Base-by-base conservation (phyloP, 2,888 invertebrate species). In the Latrodectus hesperus region DNA sequence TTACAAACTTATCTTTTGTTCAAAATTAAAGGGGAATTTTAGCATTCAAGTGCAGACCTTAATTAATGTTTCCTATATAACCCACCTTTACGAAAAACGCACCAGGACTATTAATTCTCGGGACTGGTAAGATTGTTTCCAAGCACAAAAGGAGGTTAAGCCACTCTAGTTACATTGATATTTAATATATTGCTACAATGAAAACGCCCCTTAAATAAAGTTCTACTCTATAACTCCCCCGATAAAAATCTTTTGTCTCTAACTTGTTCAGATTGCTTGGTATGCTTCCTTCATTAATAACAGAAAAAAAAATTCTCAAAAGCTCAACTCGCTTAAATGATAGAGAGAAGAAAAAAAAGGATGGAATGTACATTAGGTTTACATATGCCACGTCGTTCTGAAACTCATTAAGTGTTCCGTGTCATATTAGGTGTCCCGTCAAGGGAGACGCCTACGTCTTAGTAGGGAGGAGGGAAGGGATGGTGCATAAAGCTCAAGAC, bases 361-460 rank as follows among this genome's bases (percentile, higher is more conserved):
- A 3, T n/a, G 12, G 60, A 60, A 60, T 60, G 60, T 16, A 60
- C n/a, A 60, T 60, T 60, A 60, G 60, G 60, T 60, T 60, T 60
- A 60, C 60, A 60, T 60, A 60, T 60, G 60, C 60, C 14, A 14
- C 14, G 6, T 38, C 38, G 38, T 60, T 60, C 14, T 60, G 60
- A 60, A 60, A n/a, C 60, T 60, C 60, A 60, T 60, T 60, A 60
- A 60, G 60, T 11, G n/a, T 60, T 60, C n/a, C 60, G n/a, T 60
- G 60, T 60, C 60, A n/a, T 60, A 60, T 60, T 60, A 60, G 60
- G n/a, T 38, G 38, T 38, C 38, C 38, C 38, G 38, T 38, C 38
- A 38, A 9, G 60, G n/a, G 60, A 60, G 60, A 60, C 38, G 38
- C 38, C 38, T 38, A 38, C 38, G 38, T 38, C 38, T 38, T 38